Base-by-base conservation (phyloP, 2,888 invertebrate species). In the Gari tellinella region DNA sequence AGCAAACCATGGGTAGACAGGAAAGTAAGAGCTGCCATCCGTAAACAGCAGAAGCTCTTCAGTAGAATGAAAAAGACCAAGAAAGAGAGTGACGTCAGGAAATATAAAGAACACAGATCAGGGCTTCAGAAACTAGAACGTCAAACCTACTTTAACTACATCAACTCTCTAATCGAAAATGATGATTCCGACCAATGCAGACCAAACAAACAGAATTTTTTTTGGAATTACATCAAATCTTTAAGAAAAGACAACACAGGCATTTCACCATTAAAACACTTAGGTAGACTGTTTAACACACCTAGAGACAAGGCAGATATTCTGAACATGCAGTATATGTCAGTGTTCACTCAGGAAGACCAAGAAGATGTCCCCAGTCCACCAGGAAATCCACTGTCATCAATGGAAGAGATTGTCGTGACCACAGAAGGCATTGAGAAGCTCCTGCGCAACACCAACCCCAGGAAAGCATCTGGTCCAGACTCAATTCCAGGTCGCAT, bases 211-310 rank as follows among this genome's bases (percentile, higher is more conserved):
- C 60, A 67, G 43, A 68, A 62, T 19, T 17, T 12, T 55, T n/a
- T 62, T 38, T 68, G 68, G 68, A 48, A 14, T 25, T 68, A 25
- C 15, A 62, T 68, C 40, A 61, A 61, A 12, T 51, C 61, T 25
- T 23, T 43, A 1, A 1, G 57, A 15, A 65, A 65, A 49, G 52
- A 51, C 52, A 66, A 57, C 25, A 23, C 43, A 19, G 58, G 52
- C 37, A 45, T 60, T n/a, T 23, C 58, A 26, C 58, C 65, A 4
- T 26, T 56, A 1, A 65, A 65, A 56, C 56, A 56, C n/a, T 23
- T 56, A 8, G 56, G 65, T 2, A 15, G 51, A 37, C 56, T 65
- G 2, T 57, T 49, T 19, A 55, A 52, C 17, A 19, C 25, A 12
- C 15, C 51, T n/a, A n/a, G n/a, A n/a, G n/a, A n/a, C n/a, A n/a